A percentile compares a stretch with the other conserved stretches of the same genome.
phyloP scores from a whole-genome alignment of 2,113 vertebrate species.

The Cepphus grylle region DNA sequence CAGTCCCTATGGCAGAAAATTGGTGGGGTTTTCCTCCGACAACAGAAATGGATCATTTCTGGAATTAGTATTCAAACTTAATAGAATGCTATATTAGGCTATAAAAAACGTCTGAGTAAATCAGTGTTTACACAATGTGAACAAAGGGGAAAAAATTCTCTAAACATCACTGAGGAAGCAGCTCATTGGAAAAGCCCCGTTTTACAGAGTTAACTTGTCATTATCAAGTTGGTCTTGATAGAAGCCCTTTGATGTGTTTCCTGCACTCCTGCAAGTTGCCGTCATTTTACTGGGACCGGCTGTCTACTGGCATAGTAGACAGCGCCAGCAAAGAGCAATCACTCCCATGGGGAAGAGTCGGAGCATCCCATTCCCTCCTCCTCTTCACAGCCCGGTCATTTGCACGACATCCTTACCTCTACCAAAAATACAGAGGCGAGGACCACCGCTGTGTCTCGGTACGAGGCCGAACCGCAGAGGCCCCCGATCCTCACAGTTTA shows the following conservation, averaged over 20 bases:
- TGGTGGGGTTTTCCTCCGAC: background rate
- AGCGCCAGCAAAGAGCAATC: background rate
- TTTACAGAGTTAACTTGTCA: background rate
- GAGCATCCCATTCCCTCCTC: background rate
- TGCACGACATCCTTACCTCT: background rate
- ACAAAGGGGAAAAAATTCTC: background rate
- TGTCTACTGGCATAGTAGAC: background rate
- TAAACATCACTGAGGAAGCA: background rate
- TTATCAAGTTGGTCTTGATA: background rate
- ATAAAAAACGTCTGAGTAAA: background rate
- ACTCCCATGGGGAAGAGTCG: fast-evolving
- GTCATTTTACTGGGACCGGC: background rate
- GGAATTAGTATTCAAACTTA: background rate
- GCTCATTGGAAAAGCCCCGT: background rate
- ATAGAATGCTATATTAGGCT: background rate
- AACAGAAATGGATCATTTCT: background rate
- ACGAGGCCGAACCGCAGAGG: fast-evolving
- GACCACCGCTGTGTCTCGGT: fast-evolving
- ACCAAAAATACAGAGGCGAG: background rate
- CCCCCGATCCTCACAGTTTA: background rate
- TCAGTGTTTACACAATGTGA: fast-evolving
- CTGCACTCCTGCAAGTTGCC: background rate
- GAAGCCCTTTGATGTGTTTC: background rate
- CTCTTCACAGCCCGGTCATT: background rate
- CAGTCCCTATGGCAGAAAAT: fast-evolving